Evolutionary conservation across 2,797 vertebrate species (phyloP), one percentile per base, ranked within the genome.

Genomic region (Danio kyathit): DNA sequence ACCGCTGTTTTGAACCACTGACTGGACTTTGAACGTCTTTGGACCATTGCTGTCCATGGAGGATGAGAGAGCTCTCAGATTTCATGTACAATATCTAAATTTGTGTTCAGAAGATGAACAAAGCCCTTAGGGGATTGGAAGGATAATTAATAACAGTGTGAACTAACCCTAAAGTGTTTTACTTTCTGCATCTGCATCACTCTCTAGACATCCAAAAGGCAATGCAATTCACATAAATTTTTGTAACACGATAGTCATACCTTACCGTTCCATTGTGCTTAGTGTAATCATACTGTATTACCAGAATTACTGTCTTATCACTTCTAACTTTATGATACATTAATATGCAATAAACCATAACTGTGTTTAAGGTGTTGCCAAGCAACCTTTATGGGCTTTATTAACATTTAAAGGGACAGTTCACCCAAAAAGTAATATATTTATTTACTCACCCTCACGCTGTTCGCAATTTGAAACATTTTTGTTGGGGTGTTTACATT

Each of bases 291-390:
- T 76, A n/a, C n/a, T n/a, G n/a, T n/a, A 40, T 21, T n/a, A 40
- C 41, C 11, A 13, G 48, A 11, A 48, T 56, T 21, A 10, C n/a
- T 2, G 51, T 48, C 51, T 48, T 67, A 77, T 77, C 75, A 67
- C n/a, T n/a, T n/a, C 19, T 48, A 59, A 11, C 10, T 77, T 77
- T 67, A 77, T 67, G 75, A 66, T 56, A 5, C 17, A 13, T 46
- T 12, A 29, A n/a, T n/a, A 17, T 51, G 14, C 61, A 16, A 57
- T 59, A 17, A 54, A 54, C 21, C 7, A 40, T 59, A 38, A 67
- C 19, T 59, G 17, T 46, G 21, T 17, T 29, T 38, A 48, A n/a
- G 40, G 56, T 17, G 51, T 56, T 54, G 12, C 16, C 52, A 67
- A 10, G 19, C 10, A 10, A 67, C 17, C 17, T 16, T 65, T n/a